phyloP scores from a whole-genome alignment of 1,140 invertebrate species.

The Papilio helenus region DNA sequence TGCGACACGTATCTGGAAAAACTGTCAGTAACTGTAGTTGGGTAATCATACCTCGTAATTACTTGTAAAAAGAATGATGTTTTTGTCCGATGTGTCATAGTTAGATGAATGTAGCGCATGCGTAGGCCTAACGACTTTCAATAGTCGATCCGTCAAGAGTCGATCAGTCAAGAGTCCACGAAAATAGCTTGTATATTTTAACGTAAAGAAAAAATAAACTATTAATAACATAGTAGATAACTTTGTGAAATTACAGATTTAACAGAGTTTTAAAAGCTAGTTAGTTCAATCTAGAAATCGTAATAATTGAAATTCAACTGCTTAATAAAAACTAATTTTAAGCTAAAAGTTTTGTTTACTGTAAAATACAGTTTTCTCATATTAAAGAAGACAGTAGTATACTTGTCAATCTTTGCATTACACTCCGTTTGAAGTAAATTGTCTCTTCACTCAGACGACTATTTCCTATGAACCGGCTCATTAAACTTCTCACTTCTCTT shows the following conservation, averaged over 20 bases:
- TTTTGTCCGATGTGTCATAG: slow-evolving; percentile 9
- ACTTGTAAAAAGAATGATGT: not conserved
- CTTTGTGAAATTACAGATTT: not conserved
- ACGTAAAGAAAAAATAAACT: not conserved
- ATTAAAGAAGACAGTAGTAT: not conserved
- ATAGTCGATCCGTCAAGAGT: slow-evolving; percentile 16
- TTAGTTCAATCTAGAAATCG: not conserved
- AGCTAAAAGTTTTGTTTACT: too few species aligned
- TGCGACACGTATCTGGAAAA: too few species aligned
- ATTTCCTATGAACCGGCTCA: not conserved
- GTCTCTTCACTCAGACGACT: not conserved
- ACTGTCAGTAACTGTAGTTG: too few species aligned
- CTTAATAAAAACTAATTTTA: too few species aligned
- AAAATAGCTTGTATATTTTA: not conserved
- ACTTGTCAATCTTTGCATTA: not conserved
- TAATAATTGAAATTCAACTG: too few species aligned
- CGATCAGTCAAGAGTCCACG: slow-evolving; percentile 2
- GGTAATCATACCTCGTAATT: not conserved
- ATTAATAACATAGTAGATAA: not conserved
- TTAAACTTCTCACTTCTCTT: not conserved
- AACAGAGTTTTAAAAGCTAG: not conserved
- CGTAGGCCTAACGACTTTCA: slow-evolving; percentile 17
- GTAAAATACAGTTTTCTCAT: not conserved
- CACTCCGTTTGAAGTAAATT: not conserved
- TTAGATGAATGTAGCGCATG: not conserved